These are phyloP conservation scores for Geodia barretti DNA, from an alignment of 37 sponge, comb jelly and placozoan species.

Conservation along the genomic window DNA sequence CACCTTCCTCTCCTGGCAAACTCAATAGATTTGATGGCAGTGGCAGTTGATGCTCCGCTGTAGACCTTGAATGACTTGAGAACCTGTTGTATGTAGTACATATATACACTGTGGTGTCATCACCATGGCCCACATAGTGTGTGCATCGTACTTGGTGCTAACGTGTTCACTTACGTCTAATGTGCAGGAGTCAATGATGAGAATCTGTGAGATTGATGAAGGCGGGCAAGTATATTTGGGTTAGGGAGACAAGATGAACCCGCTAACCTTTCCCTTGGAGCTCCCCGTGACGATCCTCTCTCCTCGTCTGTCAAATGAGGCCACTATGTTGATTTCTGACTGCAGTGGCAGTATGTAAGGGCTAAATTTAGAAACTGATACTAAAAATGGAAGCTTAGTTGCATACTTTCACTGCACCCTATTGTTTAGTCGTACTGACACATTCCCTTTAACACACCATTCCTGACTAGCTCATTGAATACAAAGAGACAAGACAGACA, in stretches of 20 bases:
- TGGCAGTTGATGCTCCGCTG: conserved; percentile 7
- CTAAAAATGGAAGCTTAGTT: background rate
- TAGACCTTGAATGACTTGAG: conserved; percentile 37
- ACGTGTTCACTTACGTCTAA: conserved; percentile 21
- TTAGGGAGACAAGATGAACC: too few relatives aligned
- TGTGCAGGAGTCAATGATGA: conserved; percentile 64
- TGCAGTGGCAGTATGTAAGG: conserved; percentile 14
- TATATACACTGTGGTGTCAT: background rate
- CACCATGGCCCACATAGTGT: too few relatives aligned
- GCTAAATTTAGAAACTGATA: background rate
- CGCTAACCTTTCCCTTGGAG: conserved; percentile 91
- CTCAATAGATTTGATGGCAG: conserved; percentile 87
- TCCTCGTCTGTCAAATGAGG: conserved; percentile 89
- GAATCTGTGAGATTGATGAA: conserved; percentile 32
- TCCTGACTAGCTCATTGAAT: background rate
- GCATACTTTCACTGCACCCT: too few relatives aligned
- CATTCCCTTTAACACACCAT: background rate
- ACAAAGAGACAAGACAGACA: conserved; percentile 4
- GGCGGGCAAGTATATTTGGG: too few relatives aligned
- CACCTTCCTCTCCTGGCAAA: conserved; percentile 89
- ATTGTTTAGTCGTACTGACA: too few relatives aligned
- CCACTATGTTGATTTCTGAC: conserved; percentile 89
- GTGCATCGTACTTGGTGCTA: too few relatives aligned
- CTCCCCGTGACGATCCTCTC: conserved; percentile 83
- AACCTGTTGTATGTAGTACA: background rate